These are phyloP conservation scores for Apeltes quadracus DNA, from an alignment of 2,113 vertebrate species.

Conservation along the genomic window DNA sequence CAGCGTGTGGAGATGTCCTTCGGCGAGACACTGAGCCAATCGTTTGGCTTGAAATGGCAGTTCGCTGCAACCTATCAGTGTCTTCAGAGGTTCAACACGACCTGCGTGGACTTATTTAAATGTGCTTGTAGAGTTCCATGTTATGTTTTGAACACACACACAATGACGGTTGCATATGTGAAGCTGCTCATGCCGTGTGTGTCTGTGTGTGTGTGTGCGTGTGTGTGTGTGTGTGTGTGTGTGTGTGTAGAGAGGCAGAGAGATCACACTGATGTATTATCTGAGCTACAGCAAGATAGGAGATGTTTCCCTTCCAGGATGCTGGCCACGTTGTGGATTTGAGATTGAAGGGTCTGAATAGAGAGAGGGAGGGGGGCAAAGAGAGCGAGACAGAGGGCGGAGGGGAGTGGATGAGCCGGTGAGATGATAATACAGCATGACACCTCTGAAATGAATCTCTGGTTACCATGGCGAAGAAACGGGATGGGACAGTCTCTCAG, in stretches of 20 bases:
- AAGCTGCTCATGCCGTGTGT: neutral
- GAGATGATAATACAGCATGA: constrained; percentile 85
- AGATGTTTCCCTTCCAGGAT: constrained; percentile 71
- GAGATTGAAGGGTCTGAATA: constrained; percentile 72
- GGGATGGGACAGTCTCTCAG: constrained; percentile 91
- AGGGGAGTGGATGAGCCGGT: constrained; percentile 74
- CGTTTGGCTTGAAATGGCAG: neutral
- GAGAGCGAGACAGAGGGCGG: constrained; percentile 67
- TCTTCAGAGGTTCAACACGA: neutral
- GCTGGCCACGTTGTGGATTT: constrained; percentile 48
- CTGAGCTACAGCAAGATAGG: constrained; percentile 56
- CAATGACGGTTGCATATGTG: neutral
- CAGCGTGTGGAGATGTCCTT: neutral
- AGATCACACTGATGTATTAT: constrained; percentile 51
- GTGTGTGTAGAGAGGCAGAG: constrained; percentile 35
- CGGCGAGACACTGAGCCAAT: neutral
- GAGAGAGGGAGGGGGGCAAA: constrained; percentile 49
- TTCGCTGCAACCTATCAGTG: neutral
- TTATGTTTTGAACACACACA: neutral
- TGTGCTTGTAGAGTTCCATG: neutral
- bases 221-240: constrained; percentile 30
- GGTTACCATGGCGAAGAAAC: constrained; percentile 97
- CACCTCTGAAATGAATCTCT: constrained; percentile 84
- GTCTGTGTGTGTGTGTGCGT: constrained; percentile 5
- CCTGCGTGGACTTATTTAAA: neutral